phyloP scores from a whole-genome alignment of 2,888 invertebrate genomes.

The Pterostichus niger region DNA sequence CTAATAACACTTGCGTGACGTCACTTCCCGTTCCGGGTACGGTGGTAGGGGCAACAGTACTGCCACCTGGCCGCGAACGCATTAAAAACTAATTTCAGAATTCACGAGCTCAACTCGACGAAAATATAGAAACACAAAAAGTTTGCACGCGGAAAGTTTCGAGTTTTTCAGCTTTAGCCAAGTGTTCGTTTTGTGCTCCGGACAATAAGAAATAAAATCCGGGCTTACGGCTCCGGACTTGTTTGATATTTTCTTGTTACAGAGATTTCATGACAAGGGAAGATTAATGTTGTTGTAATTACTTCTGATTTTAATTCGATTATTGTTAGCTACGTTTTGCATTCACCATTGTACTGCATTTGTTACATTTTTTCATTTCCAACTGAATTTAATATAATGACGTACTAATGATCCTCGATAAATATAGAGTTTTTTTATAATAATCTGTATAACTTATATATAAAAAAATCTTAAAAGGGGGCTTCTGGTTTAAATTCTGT shows the following conservation, averaged over 20 bases:
- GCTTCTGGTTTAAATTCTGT: no score
- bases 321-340: slow-evolving; percentile 35
- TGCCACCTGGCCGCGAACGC: slow-evolving; percentile 30
- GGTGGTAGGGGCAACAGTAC: no score
- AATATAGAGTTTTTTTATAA: no score
- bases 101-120: slow-evolving; percentile 28
- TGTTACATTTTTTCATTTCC: no score
- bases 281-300: slow-evolving; percentile 59
- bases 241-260: slow-evolving; percentile 54
- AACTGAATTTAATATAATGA: no score
- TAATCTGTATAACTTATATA: no score
- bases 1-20: no score
- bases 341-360: neutral
- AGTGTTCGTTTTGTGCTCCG: slow-evolving; percentile 32
- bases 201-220: slow-evolving; percentile 60
- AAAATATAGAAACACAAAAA: slow-evolving; percentile 58
- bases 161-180: neutral
- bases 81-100: slow-evolving; percentile 60
- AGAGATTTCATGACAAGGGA: slow-evolving; percentile 20
- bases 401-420: no score
- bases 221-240: neutral
- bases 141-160: slow-evolving; percentile 18
- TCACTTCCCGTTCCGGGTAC: no score
- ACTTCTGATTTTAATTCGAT: slow-evolving; percentile 59
- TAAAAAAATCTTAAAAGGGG: no score